Base-by-base conservation (phyloP, 2,888 invertebrate species). In the Caenorhabditis sp. region DNA sequence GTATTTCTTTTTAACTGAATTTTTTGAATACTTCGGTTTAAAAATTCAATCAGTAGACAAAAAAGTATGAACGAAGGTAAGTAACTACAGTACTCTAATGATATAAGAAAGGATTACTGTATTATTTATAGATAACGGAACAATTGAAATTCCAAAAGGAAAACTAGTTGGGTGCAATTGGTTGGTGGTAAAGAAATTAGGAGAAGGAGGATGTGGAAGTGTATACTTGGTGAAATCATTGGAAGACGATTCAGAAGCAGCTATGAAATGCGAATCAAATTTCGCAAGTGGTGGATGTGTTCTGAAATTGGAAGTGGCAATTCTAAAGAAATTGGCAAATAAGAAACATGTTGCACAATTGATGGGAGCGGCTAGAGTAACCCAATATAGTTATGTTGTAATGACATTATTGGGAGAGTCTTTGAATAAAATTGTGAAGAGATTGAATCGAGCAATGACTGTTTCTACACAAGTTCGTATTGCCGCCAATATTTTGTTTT, bases 191-290 rank as follows among this genome's bases (percentile, higher is more conserved):
- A 95, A 96, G 89, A 97, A 97, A 90, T 95, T 97, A 77, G 97
- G 97, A 69, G 97, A 97, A 91, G 97, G 91, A 67, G 97, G 97
- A 17, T 97, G 97, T 89, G 97, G 97, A 80, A 95, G 95, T 52
- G 97, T 97, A 20, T 97, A 97, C 89, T 96, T 97, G 90, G 97
- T 95, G 0, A 92, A 93, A 21, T 56, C 66, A 36, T 38, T 76
- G 17, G 66, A 76, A 38, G 66, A 73, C 26, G 69, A 73, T 3
- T 38, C 59, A 8, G 65, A 73, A 57, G 78, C 77, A 5, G 84
- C 83, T 7, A 73, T 84, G 66, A 84, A 83, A 64, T 81, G 75
- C 25, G 83, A 84, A 65, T 75, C 74, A 36, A 84, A 81, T 65
- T 64, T 43, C 31, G 78, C 76, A 10, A 43, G 75, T 8, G 84